Evolutionary conservation across 1,140 invertebrate genomes (phyloP), one percentile per base, ranked within the genome.

Genomic region (Sitodiplosis mosellana): DNA sequence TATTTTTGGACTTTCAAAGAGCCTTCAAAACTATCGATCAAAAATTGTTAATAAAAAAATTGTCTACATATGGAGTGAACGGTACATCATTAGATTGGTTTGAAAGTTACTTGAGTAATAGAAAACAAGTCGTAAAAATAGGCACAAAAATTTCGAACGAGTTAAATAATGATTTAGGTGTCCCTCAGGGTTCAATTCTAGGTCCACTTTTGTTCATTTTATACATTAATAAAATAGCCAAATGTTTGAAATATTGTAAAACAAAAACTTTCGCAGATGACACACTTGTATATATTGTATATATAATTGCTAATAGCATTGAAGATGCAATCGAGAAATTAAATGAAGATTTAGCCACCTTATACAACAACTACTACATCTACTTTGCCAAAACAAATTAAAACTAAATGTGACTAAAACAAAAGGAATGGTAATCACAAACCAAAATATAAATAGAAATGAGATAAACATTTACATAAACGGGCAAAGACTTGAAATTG

Each of bases 21-120:
- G 59, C 60, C 1, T 63, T 62, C 40, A 58, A 63, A 42, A 52
- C 54, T 38, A 55, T 61, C 15, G 50, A 55, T 50, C 54, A 53
- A 33, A 44, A 55, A 21, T 34, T 42, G 41, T 38, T 60, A n/a
- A 34, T 59, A 14, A 38, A 37, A 17, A 56, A 55, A 53, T 18
- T 60, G 33, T 41, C 53, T 18, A 46, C 44, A 7, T 51, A 51
- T 27, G 57, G 57, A 4, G 53, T 59, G 10, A 48, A 55, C 52
- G 56, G 54, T 11, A 52, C 45, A 43, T 37, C 48, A 15, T 41
- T 51, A 7, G 47, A 54, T 18, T 49, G 55, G 36, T 46, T 60
- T 3, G 49, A 47, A 18, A 49, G 20, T 19, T 56, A 51, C 38
- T 38, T 51, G n/a, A 43, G 12, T 21, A 40, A 53, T 42, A 52